Base-by-base conservation (phyloP, 1,140 invertebrate species). In the Brachionus rubens region DNA sequence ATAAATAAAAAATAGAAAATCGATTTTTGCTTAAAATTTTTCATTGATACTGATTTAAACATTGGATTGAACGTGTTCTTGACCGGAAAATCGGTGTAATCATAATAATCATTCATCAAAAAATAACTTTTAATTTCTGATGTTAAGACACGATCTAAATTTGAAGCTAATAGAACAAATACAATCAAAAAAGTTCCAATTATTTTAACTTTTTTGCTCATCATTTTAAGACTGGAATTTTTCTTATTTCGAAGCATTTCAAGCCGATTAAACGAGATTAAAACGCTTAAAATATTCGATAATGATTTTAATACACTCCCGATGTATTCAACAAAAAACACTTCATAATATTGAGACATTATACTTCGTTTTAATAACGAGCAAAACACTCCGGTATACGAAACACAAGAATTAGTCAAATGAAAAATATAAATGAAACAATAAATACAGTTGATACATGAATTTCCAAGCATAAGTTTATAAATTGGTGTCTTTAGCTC, bases 11-110 rank as follows among this genome's bases (percentile, higher is more conserved):
- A 21, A 41, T 5, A 65, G 7, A 65, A 7, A 36, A 59, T 1
- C 12, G 9, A 16, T 12, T 33, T 3, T 7, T 36, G 5, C 0
- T 19, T 9, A 16, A 12, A 4, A 5, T 33, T 3, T 5, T 59
- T 19, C 30, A 59, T 59, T 16, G 19, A 4, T 9, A n/a, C 16
- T 6, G 7, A 16, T n/a, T 59, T 30, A 36, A 59, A 59, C 30
- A 59, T 59, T 9, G 33, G 33, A 1, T 36, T 16, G 9, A 65
- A 65, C 1, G 33, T 65, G 24, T 65, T 41, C n/a, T 14, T 65
- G 19, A 6, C 43, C 19, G 59, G 59, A 65, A 65, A 65, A 43
- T 65, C 59, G 19, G 26, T 43, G 19, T 65, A 65, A 9, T 24
- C 40, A 19, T 41, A 43, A 21, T 43, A 43, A 26, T 65, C 59